Evolutionary conservation across 2,797 vertebrate genomes (phyloP), one percentile per base, ranked within the genome.

Genomic region (Poeciliopsis paucimaculata): DNA sequence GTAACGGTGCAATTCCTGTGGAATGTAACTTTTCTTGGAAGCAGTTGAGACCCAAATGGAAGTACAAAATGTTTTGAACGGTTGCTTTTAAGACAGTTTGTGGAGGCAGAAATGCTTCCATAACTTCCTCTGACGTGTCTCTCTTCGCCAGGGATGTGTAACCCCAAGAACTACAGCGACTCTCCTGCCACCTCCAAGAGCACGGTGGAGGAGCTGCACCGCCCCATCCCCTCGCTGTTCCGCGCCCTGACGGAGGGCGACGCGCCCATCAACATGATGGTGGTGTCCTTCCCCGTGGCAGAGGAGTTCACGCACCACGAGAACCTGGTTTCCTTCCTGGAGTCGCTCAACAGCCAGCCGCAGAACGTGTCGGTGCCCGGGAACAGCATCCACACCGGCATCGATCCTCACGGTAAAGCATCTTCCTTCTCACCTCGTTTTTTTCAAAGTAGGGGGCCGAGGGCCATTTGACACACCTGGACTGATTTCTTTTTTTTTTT

Each of bases 121-220:
- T 31, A 31, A 43, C 51, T 26, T 46, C 23, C 51, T 53, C 20
- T 20, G 26, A 0, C 60, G 0, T 9, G 0, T 71, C 26, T 78
- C 3, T 71, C 16, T 20, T 0, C 18, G 0, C 55, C 87, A 99
- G 98, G 98, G 71, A 99, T 99, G 98, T 99, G 98, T 81, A 99
- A 99, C 92, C 98, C 98, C 82, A 97, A 97, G 85, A 99, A 98
- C 94, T 99, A 98, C 87, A 99, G 97, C 6, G 98, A 99, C 94
- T 98, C 98, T 0, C 98, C 98, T 0, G 97, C 98, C 20, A 99
- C 98, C 0, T 99, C 98, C 1, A 99, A 99, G 95, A 99, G 98
- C 94, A 99, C 98, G 0, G 98, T 99, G 0, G 98, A 99, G 90
- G 98, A 99, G 90, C 92, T 99, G 79, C 97, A 98, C 31, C 97